These are phyloP conservation scores for Heteronetta atricapilla DNA, from an alignment of 2,113 vertebrate species.

Conservation along the genomic window DNA sequence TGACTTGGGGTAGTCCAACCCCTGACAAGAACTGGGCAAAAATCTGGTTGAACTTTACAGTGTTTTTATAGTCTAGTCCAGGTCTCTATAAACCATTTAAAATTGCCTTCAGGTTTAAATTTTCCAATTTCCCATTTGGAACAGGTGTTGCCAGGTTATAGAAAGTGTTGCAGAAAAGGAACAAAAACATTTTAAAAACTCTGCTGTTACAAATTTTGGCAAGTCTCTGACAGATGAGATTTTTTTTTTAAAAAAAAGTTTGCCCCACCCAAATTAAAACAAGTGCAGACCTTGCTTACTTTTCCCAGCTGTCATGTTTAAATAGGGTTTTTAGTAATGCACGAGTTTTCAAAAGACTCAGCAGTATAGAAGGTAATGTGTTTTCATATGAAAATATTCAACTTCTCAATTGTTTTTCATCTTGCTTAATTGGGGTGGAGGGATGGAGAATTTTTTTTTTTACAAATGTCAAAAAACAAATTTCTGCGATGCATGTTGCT, in stretches of 20 bases:
- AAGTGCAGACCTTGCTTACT: constrained; percentile 27
- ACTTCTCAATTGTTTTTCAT: neutral
- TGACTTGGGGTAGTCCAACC: neutral
- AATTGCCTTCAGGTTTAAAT: constrained; percentile 41
- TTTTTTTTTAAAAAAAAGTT: neutral
- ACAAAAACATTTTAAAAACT: constrained; percentile 20
- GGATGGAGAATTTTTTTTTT: neutral
- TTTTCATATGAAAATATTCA: neutral
- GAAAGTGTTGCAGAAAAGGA: constrained; percentile 32
- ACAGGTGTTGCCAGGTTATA: constrained; percentile 55
- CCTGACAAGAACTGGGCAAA: constrained; percentile 5
- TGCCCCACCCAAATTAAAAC: neutral
- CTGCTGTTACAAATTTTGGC: neutral
- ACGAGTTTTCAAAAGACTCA: neutral
- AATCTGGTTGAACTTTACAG: constrained; percentile 1
- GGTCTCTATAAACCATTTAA: constrained; percentile 61
- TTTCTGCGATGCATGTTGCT: neutral
- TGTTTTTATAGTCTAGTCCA: constrained; percentile 61
- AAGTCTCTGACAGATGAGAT: constrained; percentile 3
- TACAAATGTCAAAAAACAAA: neutral
- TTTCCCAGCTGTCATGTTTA: constrained; percentile 28
- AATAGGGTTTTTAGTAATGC: constrained; percentile 27
- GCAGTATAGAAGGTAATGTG: neutral
- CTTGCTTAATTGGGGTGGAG: neutral
- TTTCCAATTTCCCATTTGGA: constrained; percentile 50